These are phyloP conservation scores for Oscheius sp. DNA, from an alignment of 2,888 invertebrate species.

Conservation along the genomic window DNA sequence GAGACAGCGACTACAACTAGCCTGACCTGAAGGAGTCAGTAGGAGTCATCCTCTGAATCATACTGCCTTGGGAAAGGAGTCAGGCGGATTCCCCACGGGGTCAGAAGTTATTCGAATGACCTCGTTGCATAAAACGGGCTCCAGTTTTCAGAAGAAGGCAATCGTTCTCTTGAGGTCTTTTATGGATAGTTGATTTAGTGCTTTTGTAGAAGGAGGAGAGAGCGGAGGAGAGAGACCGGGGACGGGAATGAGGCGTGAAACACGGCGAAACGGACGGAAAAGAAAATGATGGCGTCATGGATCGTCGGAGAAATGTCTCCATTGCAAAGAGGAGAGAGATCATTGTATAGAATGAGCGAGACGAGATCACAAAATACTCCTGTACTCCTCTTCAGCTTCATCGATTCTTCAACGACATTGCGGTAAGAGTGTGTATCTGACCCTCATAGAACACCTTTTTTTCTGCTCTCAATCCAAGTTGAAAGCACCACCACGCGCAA, in stretches of 20 bases:
- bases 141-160: not conserved
- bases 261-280: constrained; percentile 10
- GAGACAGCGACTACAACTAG: constrained; percentile 10
- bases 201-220: constrained; percentile 7
- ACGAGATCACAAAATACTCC: not conserved
- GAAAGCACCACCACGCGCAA: not conserved
- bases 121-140: no score
- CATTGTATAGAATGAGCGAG: not conserved
- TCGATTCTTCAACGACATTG: no score
- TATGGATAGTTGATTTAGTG: constrained; percentile 21
- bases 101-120: no score
- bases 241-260: constrained; percentile 4
- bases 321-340: not conserved
- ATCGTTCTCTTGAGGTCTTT: not conserved
- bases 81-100: not conserved
- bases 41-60: constrained; percentile 4
- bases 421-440: no score
- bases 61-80: not conserved
- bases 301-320: not conserved
- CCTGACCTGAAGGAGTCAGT: not conserved
- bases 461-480: not conserved
- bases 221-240: not conserved
- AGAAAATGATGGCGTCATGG: not conserved
- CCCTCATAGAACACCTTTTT: not conserved
- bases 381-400: no score